Evolutionary conservation across 2,888 invertebrate species (phyloP).

Genomic region (Hermaeophaga mercurialis): DNA sequence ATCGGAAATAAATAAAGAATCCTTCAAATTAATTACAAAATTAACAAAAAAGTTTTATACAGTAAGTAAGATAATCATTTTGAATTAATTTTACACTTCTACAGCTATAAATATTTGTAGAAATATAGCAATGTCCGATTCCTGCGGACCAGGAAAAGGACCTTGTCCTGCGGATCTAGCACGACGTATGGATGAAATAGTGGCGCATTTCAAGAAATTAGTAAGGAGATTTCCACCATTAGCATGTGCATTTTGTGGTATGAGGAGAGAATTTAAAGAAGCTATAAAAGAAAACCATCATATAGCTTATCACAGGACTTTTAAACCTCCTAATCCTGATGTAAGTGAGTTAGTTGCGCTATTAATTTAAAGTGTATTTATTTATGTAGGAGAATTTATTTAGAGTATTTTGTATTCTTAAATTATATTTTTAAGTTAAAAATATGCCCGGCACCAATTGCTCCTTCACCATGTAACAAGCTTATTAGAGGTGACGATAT

Average conservation of each 20-base stretch:
- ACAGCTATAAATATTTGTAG: no score
- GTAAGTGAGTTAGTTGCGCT: background rate
- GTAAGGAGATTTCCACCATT: background rate
- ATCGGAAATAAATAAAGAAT: no score
- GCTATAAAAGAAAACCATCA: background rate
- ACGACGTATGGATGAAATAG: background rate
- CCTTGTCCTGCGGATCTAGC: background rate
- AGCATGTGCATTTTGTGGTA: background rate
- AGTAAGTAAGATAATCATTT: no score
- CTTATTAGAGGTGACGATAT: constrained; percentile 3
- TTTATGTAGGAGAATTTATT: background rate
- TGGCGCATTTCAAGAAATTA: background rate
- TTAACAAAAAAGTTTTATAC: no score
- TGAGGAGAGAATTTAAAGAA: background rate
- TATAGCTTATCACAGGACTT: background rate
- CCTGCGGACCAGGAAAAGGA: background rate
- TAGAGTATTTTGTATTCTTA: no score
- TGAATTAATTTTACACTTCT: no score
- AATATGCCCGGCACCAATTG: background rate
- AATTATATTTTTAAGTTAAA: background rate
- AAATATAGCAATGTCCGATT: no score
- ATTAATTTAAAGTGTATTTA: background rate
- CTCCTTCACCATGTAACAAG: background rate
- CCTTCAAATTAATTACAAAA: no score
- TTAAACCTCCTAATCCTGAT: background rate